Base-by-base conservation (phyloP, 2,888 invertebrate genomes). In the Hemistola chrysoprasaria region DNA sequence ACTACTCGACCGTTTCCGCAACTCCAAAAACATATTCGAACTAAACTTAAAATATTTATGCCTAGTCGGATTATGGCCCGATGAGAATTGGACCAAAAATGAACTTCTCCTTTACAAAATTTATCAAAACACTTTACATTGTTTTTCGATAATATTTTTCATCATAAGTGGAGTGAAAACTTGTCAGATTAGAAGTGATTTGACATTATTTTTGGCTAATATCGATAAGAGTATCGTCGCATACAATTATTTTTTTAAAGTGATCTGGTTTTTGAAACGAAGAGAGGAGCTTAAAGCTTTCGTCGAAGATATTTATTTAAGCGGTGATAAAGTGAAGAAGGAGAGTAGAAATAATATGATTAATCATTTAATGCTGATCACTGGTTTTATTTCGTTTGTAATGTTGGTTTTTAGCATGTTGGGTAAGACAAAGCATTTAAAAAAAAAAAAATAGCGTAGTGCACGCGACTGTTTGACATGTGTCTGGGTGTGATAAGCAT, bases 31-130 rank as follows among this genome's bases (percentile, higher is more conserved):
- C 32, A 71, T 76, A 23, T 81, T 84, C 45, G 65, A 70, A 24
- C 73, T 78, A 23, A 85, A 85, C 47, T 44, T 84, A 25, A 73
- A 75, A 50, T 80, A 65, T 40, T 64, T 86, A 11, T 71, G 63
- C 40, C 53, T 58, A 1, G 71, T 78, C 1, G 85, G 86, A 7
- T 52, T 85, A 39, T 86, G 85, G 85, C 77, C 78, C 0, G 51
- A 59, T 7, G 55, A 76, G 8, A 39, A 62, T 2, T 64, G 67
- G 51, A 55, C 67, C 0, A 41, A 27, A 28, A 50, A 36, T 2
- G 54, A 65, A 36, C 39, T 39, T 6, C 5, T 52, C 0, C 2
- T 73, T 1, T 84, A 84, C 39, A 72, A 63, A 54, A 31, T 65
- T 0, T 85, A 78, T 35, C 71, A 76, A 50, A 40, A 45, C 0